These are phyloP conservation scores for Manis javanica DNA, from an alignment of 2,797 vertebrate species.

Conservation along the genomic window DNA sequence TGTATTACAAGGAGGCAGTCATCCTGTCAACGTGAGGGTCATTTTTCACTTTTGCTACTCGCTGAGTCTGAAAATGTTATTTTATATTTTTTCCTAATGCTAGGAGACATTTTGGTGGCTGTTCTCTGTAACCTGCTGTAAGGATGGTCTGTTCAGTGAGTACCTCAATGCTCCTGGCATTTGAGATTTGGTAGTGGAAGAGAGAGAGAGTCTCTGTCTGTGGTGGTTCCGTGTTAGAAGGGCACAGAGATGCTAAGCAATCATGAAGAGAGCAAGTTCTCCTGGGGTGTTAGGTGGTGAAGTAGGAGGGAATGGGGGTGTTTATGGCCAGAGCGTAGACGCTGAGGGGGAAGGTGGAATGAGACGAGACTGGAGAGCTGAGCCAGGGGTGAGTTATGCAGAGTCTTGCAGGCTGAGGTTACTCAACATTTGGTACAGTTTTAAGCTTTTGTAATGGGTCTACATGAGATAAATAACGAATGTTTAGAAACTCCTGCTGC, in stretches of 20 bases:
- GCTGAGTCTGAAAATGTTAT: conserved; percentile 24
- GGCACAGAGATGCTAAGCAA: background rate
- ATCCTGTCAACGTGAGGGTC: background rate
- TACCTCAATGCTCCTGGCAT: background rate
- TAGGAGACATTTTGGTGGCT: conserved; percentile 15
- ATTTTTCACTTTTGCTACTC: background rate
- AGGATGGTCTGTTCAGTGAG: background rate
- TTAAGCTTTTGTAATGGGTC: background rate
- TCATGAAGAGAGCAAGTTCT: background rate
- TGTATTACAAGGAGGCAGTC: background rate
- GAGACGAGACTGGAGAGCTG: background rate
- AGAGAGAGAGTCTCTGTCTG: background rate
- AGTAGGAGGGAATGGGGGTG: background rate
- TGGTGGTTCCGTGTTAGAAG: background rate
- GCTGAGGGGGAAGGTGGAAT: background rate
- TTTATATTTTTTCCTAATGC: conserved; percentile 30
- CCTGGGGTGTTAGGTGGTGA: background rate
- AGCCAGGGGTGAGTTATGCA: background rate
- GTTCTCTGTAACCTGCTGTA: background rate
- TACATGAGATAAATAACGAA: background rate
- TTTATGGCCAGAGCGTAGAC: background rate
- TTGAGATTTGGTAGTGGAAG: background rate
- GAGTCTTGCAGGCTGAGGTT: background rate
- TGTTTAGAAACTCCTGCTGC: background rate
- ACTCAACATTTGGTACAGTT: background rate